These are phyloP conservation scores for Eumaeus atala DNA, from an alignment of 1,140 invertebrate species.

Conservation along the genomic window DNA sequence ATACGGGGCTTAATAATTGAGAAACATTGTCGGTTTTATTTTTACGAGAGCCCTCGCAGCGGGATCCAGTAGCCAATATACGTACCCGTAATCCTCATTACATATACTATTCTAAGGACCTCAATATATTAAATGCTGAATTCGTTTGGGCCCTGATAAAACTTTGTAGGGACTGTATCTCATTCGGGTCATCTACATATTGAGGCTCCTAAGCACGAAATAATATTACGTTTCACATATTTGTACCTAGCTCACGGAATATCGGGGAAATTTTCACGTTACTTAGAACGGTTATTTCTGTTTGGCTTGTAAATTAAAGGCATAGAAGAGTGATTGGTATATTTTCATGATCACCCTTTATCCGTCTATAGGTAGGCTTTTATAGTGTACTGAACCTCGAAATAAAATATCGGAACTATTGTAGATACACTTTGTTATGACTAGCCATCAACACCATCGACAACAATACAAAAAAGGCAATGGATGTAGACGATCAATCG, in stretches of 20 bases:
- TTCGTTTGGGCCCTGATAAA: constrained; percentile 11
- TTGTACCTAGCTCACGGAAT: constrained; percentile 4
- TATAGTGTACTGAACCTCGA: no score
- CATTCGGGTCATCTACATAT: constrained; percentile 10
- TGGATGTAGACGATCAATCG: no score
- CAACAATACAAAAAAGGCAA: no score
- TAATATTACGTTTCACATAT: constrained; percentile 5
- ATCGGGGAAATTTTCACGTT: constrained; percentile 1
- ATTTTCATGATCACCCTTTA: no score
- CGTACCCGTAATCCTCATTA: constrained; percentile 17
- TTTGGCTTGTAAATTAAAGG: not conserved
- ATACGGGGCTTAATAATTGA: constrained; percentile 29
- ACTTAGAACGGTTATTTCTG: not conserved
- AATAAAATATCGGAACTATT: no score
- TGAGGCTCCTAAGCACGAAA: constrained; percentile 6
- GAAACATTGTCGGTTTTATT: constrained; percentile 26
- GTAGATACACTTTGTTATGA: no score
- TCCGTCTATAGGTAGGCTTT: no score
- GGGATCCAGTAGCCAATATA: constrained; percentile 23
- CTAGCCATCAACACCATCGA: no score
- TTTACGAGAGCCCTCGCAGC: constrained; percentile 31
- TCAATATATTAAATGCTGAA: constrained; percentile 8
- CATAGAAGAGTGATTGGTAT: no score
- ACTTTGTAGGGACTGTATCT: constrained; percentile 6
- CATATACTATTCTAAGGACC: constrained; percentile 8